Conservation (phyloP, 2,888 invertebrate genomes). For the Macrostomum cliftonense region DNA sequence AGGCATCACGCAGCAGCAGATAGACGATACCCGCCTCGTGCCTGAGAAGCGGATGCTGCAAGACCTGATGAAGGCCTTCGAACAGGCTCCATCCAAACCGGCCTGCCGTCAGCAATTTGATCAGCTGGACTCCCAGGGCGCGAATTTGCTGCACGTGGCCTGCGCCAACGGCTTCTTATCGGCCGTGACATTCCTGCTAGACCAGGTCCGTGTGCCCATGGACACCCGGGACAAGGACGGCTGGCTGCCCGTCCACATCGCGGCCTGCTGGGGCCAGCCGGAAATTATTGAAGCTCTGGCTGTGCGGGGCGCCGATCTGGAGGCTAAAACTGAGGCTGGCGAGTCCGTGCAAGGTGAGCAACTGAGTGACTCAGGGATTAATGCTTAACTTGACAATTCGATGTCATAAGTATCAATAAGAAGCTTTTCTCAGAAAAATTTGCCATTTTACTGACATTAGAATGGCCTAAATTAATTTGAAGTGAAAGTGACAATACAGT, state of each 20-base stretch:
- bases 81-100: not conserved
- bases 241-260: slow-evolving; percentile 95
- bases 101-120: not conserved
- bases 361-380: too few relatives aligned
- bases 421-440: too few relatives aligned
- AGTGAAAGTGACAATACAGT: too few relatives aligned
- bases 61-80: slow-evolving; percentile 51
- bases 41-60: slow-evolving; percentile 75
- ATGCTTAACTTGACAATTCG: too few relatives aligned
- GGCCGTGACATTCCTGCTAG: slow-evolving; percentile 79
- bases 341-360: slow-evolving; percentile 55
- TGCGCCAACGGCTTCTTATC: slow-evolving; percentile 86
- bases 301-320: slow-evolving; percentile 85
- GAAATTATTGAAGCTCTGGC: slow-evolving; percentile 84
- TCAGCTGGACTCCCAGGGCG: not conserved
- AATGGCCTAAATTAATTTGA: too few relatives aligned
- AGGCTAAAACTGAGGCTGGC: slow-evolving; percentile 81
- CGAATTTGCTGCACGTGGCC: slow-evolving; percentile 62
- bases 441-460: too few relatives aligned
- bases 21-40: slow-evolving; percentile 77
- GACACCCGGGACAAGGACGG: slow-evolving; percentile 78
- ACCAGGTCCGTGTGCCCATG: slow-evolving; percentile 62
- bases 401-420: too few relatives aligned
- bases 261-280: slow-evolving; percentile 98
- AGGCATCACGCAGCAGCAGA: slow-evolving; percentile 47